These are phyloP conservation scores for Endotricha flammealis DNA, from an alignment of 2,888 invertebrate genomes.

Conservation along the genomic window DNA sequence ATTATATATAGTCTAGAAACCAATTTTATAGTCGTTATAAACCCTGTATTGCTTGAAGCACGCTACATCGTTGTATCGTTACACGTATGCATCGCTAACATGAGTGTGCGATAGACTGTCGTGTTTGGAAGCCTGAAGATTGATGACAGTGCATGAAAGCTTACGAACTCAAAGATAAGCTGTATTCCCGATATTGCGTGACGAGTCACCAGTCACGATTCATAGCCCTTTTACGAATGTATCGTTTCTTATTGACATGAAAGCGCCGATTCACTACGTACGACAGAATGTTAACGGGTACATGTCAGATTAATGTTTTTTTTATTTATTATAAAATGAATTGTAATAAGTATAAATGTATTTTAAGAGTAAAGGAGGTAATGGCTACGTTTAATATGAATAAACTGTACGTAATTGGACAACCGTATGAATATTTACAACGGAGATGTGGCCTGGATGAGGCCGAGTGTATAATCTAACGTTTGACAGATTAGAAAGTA, in stretches of 20 bases:
- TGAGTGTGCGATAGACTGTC: conserved; percentile 29
- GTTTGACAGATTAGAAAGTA: too few species aligned
- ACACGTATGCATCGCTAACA: conserved; percentile 14
- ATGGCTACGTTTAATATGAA: too few species aligned
- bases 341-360: too few species aligned
- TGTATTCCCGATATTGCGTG: conserved; percentile 56
- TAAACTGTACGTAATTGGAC: too few species aligned
- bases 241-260: conserved; percentile 37
- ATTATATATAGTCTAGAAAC: neutral
- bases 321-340: too few species aligned
- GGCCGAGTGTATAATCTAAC: too few species aligned
- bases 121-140: conserved; percentile 40
- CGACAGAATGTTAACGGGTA: too few species aligned
- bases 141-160: conserved; percentile 48
- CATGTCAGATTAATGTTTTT: too few species aligned
- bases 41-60: too few species aligned
- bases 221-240: conserved; percentile 35
- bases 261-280: conserved; percentile 26
- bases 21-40: neutral
- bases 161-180: conserved; percentile 49
- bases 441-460: too few species aligned
- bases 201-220: conserved; percentile 41
- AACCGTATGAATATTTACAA: too few species aligned
- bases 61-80: neutral
- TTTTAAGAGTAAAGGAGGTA: too few species aligned